These are phyloP conservation scores for Cataglyphis altisquamis DNA, from an alignment of 2,888 invertebrate species.

Conservation along the genomic window DNA sequence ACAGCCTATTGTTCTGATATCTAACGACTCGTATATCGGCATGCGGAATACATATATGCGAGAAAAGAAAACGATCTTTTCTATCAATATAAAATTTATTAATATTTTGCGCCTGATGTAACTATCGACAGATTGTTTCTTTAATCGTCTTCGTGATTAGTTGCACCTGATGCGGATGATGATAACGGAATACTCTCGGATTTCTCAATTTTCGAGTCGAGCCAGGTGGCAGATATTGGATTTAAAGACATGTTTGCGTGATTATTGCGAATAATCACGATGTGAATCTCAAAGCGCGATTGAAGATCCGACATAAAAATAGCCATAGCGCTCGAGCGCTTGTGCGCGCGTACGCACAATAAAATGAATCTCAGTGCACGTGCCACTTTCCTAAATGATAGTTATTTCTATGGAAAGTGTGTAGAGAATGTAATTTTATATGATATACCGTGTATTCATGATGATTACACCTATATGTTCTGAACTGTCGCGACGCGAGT, in stretches of 20 bases:
- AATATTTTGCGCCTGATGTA: conserved; percentile 63
- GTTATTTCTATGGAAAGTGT: conserved; percentile 18
- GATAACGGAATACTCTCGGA: conserved; percentile 33
- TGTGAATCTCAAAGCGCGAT: conserved; percentile 12
- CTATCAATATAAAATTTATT: conserved; percentile 67
- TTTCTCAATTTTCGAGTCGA: conserved; percentile 25
- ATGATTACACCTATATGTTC: not conserved
- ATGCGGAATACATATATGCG: conserved; percentile 62
- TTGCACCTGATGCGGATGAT: not conserved
- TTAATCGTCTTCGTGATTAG: conserved; percentile 6
- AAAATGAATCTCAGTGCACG: conserved; percentile 9
- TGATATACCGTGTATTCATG: not conserved
- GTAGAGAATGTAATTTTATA: not conserved
- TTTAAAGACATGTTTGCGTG: conserved; percentile 34
- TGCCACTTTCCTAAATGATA: conserved; percentile 29
- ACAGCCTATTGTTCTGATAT: conserved; percentile 67
- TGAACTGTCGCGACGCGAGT: conserved; percentile 39
- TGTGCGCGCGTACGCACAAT: not conserved
- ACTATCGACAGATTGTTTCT: conserved; percentile 55
- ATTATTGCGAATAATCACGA: conserved; percentile 42
- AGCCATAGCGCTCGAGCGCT: not conserved
- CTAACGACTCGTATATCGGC: conserved; percentile 60
- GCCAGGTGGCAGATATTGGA: conserved; percentile 38
- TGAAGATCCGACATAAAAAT: conserved; percentile 35
- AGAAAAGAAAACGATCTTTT: conserved; percentile 70